phyloP scores from a whole-genome alignment of 2,797 vertebrate genomes.

The Hypotaenidia okinawae region DNA sequence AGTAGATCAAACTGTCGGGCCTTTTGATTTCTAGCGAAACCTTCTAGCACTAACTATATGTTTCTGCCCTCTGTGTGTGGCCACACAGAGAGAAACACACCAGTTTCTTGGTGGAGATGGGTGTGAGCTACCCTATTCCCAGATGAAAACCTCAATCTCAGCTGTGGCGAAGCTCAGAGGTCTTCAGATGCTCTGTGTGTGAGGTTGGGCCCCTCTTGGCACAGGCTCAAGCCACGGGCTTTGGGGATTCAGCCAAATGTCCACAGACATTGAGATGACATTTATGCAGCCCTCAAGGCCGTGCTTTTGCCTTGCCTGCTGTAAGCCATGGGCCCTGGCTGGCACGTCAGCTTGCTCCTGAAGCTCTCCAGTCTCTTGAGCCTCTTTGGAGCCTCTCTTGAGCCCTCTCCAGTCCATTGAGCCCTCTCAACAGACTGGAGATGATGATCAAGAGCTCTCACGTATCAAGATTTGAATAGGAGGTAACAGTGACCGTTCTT shows the following conservation, averaged over 20 bases:
- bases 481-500: neutral
- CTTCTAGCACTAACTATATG: neutral
- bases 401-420: neutral
- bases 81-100: neutral
- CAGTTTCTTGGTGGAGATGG: neutral
- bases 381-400: neutral
- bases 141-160: neutral
- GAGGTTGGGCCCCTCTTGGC: accelerated
- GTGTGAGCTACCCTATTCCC: neutral
- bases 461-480: accelerated
- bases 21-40: neutral
- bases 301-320: accelerated
- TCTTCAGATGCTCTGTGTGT: neutral
- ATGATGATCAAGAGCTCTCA: neutral
- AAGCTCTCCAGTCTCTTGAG: neutral
- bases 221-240: neutral
- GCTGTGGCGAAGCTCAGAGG: accelerated
- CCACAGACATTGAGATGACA: neutral
- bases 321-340: accelerated
- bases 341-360: accelerated
- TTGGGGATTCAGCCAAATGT: neutral
- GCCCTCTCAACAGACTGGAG: neutral
- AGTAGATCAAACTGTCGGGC: neutral
- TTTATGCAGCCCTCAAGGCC: neutral
- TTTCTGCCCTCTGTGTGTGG: conserved; percentile 7